Evolutionary conservation across 2,113 vertebrate genomes (phyloP), one percentile per base, ranked within the genome.

Genomic region (Thinocorus orbignyianus): DNA sequence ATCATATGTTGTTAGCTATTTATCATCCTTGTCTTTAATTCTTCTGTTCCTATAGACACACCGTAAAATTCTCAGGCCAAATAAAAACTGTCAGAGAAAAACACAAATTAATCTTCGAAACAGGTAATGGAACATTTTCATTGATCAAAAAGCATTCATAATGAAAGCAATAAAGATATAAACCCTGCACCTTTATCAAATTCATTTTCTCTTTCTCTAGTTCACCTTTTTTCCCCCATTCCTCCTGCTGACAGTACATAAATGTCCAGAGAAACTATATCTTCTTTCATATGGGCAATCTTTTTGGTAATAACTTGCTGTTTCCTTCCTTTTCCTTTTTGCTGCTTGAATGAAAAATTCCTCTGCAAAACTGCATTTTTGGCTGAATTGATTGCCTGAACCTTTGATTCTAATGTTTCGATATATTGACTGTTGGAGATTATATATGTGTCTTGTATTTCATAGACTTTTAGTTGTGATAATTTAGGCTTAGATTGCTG

Each of bases 401-500:
- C 79, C 95, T 97, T 98, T 97, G 97, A 96, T 97, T 97, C 96
- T 97, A 96, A 92, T 70, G 94, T 98, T 98, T 97, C 95, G 95
- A 95, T 97, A 92, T 85, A 93, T 68, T 57, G 92, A 71, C 96
- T 96, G 92, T 91, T 73, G 81, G 86, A 97, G 84, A 92, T 98
- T 98, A 97, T 98, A 92, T 94, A 97, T 93, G 76, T 97, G 81
- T 96, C 95, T 98, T 95, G 85, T 95, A 95, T 97, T 98, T 98
- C 98, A 98, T 89, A 96, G 97, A 96, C 95, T 96, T 96, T 91
- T 70, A 93, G 81, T 92, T 96, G 96, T 97, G 96, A 98, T 94
- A 97, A 97, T 98, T 98, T 97, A 97, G 95, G 85, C 95, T 97
- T 97, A 97, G 92, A 96, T 96, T 98, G 94, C 88, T 97, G 97